Percentiles rank a stretch among this genome's conserved stretches.
Evolutionary conservation across 2,797 vertebrate species (phyloP).

Genomic region (Acridotheres tristis): DNA sequence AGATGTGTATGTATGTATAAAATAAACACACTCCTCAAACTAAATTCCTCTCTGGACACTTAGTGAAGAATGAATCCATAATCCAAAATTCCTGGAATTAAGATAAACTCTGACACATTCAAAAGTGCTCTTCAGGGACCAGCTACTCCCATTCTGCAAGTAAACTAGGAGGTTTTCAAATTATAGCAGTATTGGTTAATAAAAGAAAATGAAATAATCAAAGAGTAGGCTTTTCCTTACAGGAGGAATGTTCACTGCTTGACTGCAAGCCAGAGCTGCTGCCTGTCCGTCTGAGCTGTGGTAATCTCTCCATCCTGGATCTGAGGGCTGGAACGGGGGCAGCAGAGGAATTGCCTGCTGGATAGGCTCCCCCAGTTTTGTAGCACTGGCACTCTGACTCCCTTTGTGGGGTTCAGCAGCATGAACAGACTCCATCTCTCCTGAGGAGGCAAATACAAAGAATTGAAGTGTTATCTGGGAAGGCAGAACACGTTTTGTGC

Average conservation of each 20-base stretch:
- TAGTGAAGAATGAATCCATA: not conserved
- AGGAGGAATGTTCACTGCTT: not conserved
- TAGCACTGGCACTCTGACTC: slow-evolving; percentile 44
- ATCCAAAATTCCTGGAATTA: not conserved
- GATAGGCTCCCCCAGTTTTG: slow-evolving; percentile 74
- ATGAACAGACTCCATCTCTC: not conserved
- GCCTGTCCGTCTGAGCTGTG: not conserved
- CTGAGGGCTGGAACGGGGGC: slow-evolving; percentile 81
- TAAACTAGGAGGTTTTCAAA: not conserved
- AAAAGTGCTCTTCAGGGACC: not conserved
- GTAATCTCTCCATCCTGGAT: slow-evolving; percentile 23
- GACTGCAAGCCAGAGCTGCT: not conserved
- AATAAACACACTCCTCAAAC: not conserved
- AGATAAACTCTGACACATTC: not conserved
- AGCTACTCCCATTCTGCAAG: not conserved
- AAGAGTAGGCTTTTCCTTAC: slow-evolving; percentile 56
- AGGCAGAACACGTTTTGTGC: not conserved
- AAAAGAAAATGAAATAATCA: not conserved
- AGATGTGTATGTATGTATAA: not conserved
- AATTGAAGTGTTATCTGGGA: not conserved
- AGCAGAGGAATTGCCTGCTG: slow-evolving; percentile 83
- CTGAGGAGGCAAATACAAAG: slow-evolving; percentile 24
- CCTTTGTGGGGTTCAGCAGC: not conserved
- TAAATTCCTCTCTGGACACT: not conserved
- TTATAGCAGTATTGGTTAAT: not conserved